Evolutionary conservation across 2,113 vertebrate species (phyloP), one percentile per base, ranked within the genome.

Genomic region (Burhinus bistriatus): DNA sequence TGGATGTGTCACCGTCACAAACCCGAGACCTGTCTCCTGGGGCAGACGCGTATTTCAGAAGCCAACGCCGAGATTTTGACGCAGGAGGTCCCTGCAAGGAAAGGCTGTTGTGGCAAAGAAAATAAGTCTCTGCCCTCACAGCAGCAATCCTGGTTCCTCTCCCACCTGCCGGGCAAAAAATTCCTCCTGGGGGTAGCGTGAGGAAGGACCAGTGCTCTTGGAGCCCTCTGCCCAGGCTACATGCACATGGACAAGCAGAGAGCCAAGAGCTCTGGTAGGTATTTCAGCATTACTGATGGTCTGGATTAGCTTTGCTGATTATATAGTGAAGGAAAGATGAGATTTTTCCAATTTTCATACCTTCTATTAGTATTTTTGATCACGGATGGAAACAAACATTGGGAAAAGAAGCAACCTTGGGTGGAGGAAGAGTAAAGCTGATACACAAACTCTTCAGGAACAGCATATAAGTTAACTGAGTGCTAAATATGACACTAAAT

Each of bases 401-500:
- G 12, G 20, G 26, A 7, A 3, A 30, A 13, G 66, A 68, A 38
- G 20, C 52, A 51, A 25, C 11, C 26, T 6, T 32, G 36, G 32
- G 36, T 58, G 13, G 16, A 73, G 11, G n/a, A 79, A 29, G 66
- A 79, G 30, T 26, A 70, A 57, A 83, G 57, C 4, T 15, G 30
- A 62, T 23, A 32, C 11, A 29, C 36, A 44, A 13, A 55, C n/a
- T 42, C 30, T 61, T 42, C 29, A 38, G 61, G 61, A 82, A 57
- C 0, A 1, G 42, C n/a, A 42, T 14, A 27, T 8, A 34, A 13
- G 47, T 45, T 34, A 45, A 49, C 0, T 5, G n/a, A 68, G 30
- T 26, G 32, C 42, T 72, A 49, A 89, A 40, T 8, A n/a, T 2
- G 21, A 36, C 42, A 30, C 57, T 19, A 44, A 51, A 49, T 23